Evolutionary conservation across 2,888 invertebrate genomes (phyloP).

Genomic region (Cerceris rybyensis): DNA sequence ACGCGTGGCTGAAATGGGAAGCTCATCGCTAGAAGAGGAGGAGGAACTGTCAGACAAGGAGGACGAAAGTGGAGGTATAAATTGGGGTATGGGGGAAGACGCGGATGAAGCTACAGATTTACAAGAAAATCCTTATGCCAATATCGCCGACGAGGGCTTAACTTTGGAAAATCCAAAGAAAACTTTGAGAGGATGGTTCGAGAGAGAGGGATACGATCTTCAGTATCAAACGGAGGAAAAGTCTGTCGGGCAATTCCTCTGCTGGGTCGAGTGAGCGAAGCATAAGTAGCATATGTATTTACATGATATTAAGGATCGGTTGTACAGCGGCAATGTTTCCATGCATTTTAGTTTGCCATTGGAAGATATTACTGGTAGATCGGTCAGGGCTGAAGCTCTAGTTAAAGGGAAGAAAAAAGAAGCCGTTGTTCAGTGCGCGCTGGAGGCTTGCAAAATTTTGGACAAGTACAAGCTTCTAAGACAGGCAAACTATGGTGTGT

Average conservation of each 20-base stretch:
- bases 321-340: not conserved
- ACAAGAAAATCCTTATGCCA: constrained; percentile 92
- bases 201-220: constrained; percentile 93
- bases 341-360: constrained; percentile 87
- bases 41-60: constrained; percentile 83
- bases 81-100: constrained; percentile 98
- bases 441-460: constrained; percentile 96
- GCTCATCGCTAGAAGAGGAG: constrained; percentile 71
- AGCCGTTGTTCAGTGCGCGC: constrained; percentile 94
- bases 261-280: constrained; percentile 85
- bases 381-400: constrained; percentile 91
- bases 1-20: constrained; percentile 52
- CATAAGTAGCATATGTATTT: not conserved
- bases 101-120: constrained; percentile 93
- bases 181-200: constrained; percentile 95
- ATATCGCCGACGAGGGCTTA: constrained; percentile 92
- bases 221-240: constrained; percentile 94
- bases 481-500: constrained; percentile 91
- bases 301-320: too few relatives aligned
- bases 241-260: constrained; percentile 92
- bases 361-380: constrained; percentile 89
- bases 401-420: constrained; percentile 97
- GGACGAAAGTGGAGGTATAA: constrained; percentile 88
- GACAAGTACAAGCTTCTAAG: constrained; percentile 93
- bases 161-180: constrained; percentile 98